A percentile compares a stretch with the other conserved stretches of the same genome.
phyloP scores from a whole-genome alignment of 2,797 vertebrate genomes.

The Myotis pilosus region DNA sequence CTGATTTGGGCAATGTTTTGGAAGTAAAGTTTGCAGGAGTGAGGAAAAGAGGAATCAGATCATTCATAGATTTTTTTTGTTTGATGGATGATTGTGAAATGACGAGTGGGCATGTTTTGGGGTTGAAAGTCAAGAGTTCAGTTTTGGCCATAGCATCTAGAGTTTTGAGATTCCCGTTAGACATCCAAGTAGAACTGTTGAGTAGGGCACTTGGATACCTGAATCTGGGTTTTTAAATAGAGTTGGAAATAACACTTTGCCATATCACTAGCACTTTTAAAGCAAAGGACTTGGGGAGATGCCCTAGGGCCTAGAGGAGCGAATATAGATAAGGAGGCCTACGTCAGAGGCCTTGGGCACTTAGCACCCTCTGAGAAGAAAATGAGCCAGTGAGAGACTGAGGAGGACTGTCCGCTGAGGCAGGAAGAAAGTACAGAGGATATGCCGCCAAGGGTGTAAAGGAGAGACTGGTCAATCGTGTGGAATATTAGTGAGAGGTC shows the following conservation, averaged over 20 bases:
- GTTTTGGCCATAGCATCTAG: not conserved
- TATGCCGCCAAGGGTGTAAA: not conserved
- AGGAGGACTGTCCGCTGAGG: not conserved
- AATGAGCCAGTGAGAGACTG: not conserved
- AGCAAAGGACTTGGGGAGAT: not conserved
- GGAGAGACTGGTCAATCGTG: rapidly evolving
- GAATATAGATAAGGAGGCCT: not conserved
- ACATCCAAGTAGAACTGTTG: not conserved
- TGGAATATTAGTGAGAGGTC: not conserved
- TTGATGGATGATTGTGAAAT: not conserved
- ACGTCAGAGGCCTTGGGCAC: not conserved
- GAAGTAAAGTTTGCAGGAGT: not conserved
- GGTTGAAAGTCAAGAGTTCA: not conserved
- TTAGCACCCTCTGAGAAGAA: not conserved
- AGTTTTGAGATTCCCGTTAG: not conserved
- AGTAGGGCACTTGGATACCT: not conserved
- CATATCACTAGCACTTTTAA: not conserved
- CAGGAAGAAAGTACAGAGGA: not conserved
- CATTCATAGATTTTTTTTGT: not conserved
- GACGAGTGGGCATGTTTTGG: not conserved
- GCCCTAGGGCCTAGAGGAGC: not conserved
- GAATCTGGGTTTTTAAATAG: not conserved
- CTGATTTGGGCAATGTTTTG: not conserved
- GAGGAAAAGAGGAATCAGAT: not conserved
- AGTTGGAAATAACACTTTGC: not conserved